A percentile compares a stretch with the other conserved stretches of the same genome.
Evolutionary conservation across 2,113 vertebrate species (phyloP).

Genomic region (Takifugu flavidus): DNA sequence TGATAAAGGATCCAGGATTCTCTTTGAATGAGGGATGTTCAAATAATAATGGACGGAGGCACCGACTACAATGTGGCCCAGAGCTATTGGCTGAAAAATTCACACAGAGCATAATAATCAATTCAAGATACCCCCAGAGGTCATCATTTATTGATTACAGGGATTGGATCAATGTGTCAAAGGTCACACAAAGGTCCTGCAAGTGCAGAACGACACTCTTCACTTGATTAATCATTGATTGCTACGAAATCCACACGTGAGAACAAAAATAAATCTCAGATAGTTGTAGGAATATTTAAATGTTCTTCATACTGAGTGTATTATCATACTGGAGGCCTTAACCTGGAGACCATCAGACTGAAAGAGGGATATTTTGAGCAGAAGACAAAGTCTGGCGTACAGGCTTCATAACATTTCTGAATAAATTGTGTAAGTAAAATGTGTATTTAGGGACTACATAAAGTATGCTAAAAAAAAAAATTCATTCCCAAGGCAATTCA

Average conservation of each 20-base stretch:
- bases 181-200: neutral
- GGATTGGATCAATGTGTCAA: neutral
- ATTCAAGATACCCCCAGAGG: neutral
- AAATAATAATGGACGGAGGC: no score
- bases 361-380: slow-evolving; percentile 38
- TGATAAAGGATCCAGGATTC: no score
- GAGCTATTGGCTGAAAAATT: no score
- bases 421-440: slow-evolving; percentile 25
- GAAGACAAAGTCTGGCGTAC: slow-evolving; percentile 17
- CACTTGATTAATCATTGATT: neutral
- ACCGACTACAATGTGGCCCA: no score
- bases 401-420: slow-evolving; percentile 32
- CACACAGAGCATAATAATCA: neutral
- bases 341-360: slow-evolving; percentile 19
- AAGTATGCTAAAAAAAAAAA: slow-evolving; percentile 13
- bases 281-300: neutral
- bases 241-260: neutral
- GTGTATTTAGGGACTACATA: slow-evolving; percentile 18
- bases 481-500: slow-evolving; percentile 16
- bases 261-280: neutral
- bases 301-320: neutral
- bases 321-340: slow-evolving; percentile 3
- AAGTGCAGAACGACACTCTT: neutral
- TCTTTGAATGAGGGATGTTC: no score
- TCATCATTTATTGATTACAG: neutral